A percentile compares a stretch with the other conserved stretches of the same genome.
Conservation (phyloP, 2,888 invertebrate species). For the Polymixis lichenea region DNA sequence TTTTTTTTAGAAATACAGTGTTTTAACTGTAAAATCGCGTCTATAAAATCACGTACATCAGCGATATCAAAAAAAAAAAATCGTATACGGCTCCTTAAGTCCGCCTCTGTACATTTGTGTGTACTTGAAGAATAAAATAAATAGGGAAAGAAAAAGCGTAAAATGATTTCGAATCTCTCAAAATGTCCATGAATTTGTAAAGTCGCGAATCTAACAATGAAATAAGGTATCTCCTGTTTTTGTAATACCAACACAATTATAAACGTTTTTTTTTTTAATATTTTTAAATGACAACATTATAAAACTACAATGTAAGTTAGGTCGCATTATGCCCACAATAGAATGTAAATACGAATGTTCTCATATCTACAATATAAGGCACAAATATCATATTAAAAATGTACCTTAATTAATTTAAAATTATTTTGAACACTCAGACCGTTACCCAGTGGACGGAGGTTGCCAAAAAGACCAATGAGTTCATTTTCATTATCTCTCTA, state of each 20-base stretch:
- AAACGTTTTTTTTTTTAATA: too few species aligned
- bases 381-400: neutral
- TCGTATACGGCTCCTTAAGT: neutral
- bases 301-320: too few species aligned
- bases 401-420: neutral
- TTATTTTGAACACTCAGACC: neutral
- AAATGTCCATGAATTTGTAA: neutral
- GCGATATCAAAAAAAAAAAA: too few species aligned
- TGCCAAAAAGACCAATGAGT: slow-evolving; percentile 35
- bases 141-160: neutral
- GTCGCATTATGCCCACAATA: too few species aligned
- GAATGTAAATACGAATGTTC: neutral
- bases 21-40: too few species aligned
- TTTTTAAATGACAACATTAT: neutral
- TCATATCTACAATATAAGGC: neutral
- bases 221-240: neutral
- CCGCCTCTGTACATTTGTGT: neutral
- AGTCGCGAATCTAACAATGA: neutral
- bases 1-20: too few species aligned
- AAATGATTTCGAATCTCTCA: neutral
- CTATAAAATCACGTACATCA: too few species aligned
- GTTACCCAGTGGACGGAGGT: too few species aligned
- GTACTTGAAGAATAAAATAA: neutral
- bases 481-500: slow-evolving; percentile 33
- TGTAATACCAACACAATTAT: neutral